Base-by-base conservation (phyloP, 2,797 vertebrate genomes). In the Coilia nasus region DNA sequence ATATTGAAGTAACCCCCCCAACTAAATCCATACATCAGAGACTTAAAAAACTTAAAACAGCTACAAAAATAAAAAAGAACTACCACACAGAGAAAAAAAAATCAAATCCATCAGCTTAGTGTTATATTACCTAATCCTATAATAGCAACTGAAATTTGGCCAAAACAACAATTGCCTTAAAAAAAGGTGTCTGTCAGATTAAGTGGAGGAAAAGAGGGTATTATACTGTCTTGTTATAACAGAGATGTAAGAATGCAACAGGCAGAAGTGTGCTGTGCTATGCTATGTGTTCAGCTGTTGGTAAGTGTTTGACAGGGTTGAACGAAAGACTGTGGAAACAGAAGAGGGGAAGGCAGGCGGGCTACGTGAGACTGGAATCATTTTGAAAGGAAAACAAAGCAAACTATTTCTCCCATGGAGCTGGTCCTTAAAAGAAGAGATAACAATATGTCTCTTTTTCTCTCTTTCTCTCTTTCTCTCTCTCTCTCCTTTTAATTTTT, bases 101-200 rank as follows among this genome's bases (percentile, higher is more conserved):
- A 91, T 90, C 88, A 87, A 93, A 92, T 93, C 91, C 86, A 92
- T 92, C 93, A 94, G 92, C 93, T 94, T 94, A 94, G 91, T 94
- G 91, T 94, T 93, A 91, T 93, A 95, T 95, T 91, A 94, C 93
- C 92, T 94, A 94, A 95, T 94, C 94, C 92, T 91, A 92, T 94
- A 93, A 94, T 93, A 94, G 91, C 92, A 93, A 92, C 94, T 92
- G 89, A 94, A 88, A 91, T 93, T 92, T 91, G 86, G 90, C 90
- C 88, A 93, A 94, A 93, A 94, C 91, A 87, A 84, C 57, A 92
- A 93, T 88, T 88, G 90, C 87, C 91, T 92, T 91, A 90, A 93
- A 92, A 23, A 23, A 15, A 44, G 81, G 82, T 64, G 71, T 78
- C 71, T 78, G 71, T 78, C 71, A 78, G 31, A 71, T 71, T 71